Base-by-base conservation (phyloP, 2,113 vertebrate genomes). In the Rhinichthys klamathensis region DNA sequence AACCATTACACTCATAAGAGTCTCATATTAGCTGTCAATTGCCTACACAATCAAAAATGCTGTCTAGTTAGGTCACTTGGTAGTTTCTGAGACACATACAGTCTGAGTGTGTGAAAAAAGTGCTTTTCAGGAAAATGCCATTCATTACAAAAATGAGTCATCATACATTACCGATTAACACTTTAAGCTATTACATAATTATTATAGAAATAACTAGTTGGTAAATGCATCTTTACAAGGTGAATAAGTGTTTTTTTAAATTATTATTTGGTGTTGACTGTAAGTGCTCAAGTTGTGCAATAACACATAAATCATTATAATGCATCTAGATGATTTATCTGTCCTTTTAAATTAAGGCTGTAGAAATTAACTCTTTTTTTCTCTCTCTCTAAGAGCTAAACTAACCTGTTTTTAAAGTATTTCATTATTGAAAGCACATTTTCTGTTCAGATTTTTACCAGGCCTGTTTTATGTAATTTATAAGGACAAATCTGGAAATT, bases 361-460 rank as follows among this genome's bases (percentile, higher is more conserved):
- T 38, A 13, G 35, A 9, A 58, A 21, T 10, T 2, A 75, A 18
- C 13, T 65, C 3, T 23, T 38, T 21, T 38, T 10, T 38, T 21
- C 7, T 41, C 38, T 41, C 8, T 41, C 38, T 7, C 32, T 21
- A 21, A 70, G 4, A 41, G 18, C 35, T 41, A 13, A 70, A 23
- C 35, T 1, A n/a, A 73, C 41, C 23, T 46, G 23, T 25, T 73
- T 41, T 41, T n/a, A 16, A 78, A 35, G 30, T 3, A 12, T 76
- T 76, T 78, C 32, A 78, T 78, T 78, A 79, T 60, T 79, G n/a
- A 80, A 80, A 80, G 23, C 56, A 61, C 77, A 27, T 80, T 61
- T 41, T 13, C 3, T 27, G n/a, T 61, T 44, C n/a, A 3, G 35
- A 11, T 61, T 27, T 61, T 60, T 8, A 78, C 1, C 35, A 80